Base-by-base conservation (phyloP, 1,140 invertebrate species). In the Lordiphosa clarofinis region DNA sequence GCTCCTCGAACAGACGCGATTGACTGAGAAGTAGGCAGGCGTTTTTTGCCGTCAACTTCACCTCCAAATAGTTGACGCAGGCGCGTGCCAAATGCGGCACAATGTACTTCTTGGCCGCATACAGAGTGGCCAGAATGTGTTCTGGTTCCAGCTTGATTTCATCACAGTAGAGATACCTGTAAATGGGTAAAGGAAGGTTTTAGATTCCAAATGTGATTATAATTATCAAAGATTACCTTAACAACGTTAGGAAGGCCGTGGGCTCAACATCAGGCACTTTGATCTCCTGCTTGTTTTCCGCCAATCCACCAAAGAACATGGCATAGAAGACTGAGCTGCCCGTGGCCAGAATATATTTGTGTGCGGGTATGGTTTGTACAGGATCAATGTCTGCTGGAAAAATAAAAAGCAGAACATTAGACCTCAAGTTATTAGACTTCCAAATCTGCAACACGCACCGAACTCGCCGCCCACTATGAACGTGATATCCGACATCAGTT, bases 301-400 rank as follows among this genome's bases (percentile, higher is more conserved):
- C 95, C 62, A 97, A 87, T 3, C 95, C 95, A 35, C 96, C 96
- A 89, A 95, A 97, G 87, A 98, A 97, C 96, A 98, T 97, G 24
- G 96, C 96, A 90, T 96, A 97, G 88, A 98, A 98, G 13, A 97
- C 96, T 8, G 96, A 96, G 89, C 96, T 97, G 50, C 96, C 96
- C 28, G 95, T 97, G 10, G 96, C 96, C 50, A 98, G 89, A 7
- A 97, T 96, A 89, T 97, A 98, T 88, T 97, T 97, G 84, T 97
- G 96, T 42, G 96, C 96, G 42, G 96, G 96, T 74, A 97, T 96
- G 21, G 93, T 92, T 91, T 96, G 94, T 38, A 92, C 93, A 39
- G 93, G 76, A 64, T 81, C 76, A 19, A 72, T 92, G 59, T 94
- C 94, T 76, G 39, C 43, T 5, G 11, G 21, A 2, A 15, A n/a